phyloP scores from a whole-genome alignment of 2,888 invertebrate genomes.

The Drosophila nigritarsus region DNA sequence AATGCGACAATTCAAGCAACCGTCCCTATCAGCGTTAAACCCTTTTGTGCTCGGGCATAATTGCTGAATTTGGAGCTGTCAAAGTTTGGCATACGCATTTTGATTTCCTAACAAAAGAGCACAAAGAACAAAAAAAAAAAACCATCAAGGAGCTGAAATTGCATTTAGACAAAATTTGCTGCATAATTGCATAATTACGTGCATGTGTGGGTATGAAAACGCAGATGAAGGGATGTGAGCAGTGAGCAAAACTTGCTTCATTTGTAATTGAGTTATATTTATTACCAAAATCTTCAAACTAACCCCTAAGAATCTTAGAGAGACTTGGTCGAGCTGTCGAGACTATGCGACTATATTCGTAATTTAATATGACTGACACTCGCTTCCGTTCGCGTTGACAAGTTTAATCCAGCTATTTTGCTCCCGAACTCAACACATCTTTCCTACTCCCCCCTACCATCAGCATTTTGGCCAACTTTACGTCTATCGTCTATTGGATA shows the following conservation, averaged over 20 bases:
- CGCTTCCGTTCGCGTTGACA: slow-evolving; percentile 57
- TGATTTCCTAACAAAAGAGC: slow-evolving; percentile 50
- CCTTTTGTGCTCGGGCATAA: slow-evolving; percentile 45
- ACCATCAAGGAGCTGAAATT: slow-evolving; percentile 60
- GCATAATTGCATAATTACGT: slow-evolving; percentile 65
- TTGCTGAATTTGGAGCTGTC: slow-evolving; percentile 61
- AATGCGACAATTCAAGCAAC: background rate
- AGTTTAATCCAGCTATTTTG: slow-evolving; percentile 52
- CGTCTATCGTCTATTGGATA: slow-evolving; percentile 78
- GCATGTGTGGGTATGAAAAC: background rate
- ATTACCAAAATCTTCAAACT: slow-evolving; percentile 19
- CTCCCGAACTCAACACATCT: background rate
- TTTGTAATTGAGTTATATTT: slow-evolving; percentile 56
- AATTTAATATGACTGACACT: slow-evolving; percentile 73
- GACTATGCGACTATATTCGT: slow-evolving; percentile 26
- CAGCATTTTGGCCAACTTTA: slow-evolving; percentile 8
- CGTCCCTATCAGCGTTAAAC: background rate
- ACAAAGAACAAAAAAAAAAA: background rate
- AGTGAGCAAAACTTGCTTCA: slow-evolving; percentile 26
- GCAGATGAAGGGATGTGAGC: slow-evolving; percentile 2
- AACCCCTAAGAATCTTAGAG: background rate
- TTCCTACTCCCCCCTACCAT: background rate
- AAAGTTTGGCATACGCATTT: slow-evolving; percentile 65
- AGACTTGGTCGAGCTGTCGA: background rate
- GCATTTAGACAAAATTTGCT: slow-evolving; percentile 51